Evolutionary conservation across 2,113 vertebrate genomes (phyloP), one percentile per base, ranked within the genome.

Genomic region (Sitta europaea): DNA sequence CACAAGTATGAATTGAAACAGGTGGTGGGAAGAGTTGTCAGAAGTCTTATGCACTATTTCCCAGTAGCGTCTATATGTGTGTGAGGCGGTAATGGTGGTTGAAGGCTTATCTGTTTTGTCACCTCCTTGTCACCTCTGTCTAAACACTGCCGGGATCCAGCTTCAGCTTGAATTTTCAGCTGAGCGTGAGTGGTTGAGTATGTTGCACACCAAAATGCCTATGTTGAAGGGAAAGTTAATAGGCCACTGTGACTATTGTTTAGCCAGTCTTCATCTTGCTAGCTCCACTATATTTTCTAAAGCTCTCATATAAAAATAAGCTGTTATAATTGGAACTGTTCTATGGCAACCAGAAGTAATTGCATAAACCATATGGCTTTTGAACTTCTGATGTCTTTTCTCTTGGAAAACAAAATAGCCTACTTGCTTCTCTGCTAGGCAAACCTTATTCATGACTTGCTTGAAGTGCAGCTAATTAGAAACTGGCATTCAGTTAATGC

Each of bases 51-150:
- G 20, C 18, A 18, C 17, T 47, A 4, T 50, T 67, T 87, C 24
- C 67, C 8, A 10, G 2, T 53, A 16, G 14, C 9, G 18, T 28
- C 3, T n/a, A 2, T 28, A 3, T 11, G 7, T 2, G 6, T 2
- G 7, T 55, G 57, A 51, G 17, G 2, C 59, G 20, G 4, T 82
- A 61, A 38, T n/a, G n/a, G 48, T 50, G 33, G 4, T 25, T 80
- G 35, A 72, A 85, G 8, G 10, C 18, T 61, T 38, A 24, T 10
- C 24, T 61, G 21, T 67, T 79, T 42, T 62, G 29, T 65, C 19
- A 38, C 11, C 9, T 33, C 2, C 33, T 57, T 23, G 11, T 2
- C n/a, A n/a, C n/a, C 79, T 85, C 11, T 77, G 3, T 23, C 12
- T 51, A 25, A 48, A 0, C 5, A 4, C 5, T 85, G 19, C 18